Evolutionary conservation across 1,140 invertebrate species (phyloP).

Genomic region (Drosophila albomicans): DNA sequence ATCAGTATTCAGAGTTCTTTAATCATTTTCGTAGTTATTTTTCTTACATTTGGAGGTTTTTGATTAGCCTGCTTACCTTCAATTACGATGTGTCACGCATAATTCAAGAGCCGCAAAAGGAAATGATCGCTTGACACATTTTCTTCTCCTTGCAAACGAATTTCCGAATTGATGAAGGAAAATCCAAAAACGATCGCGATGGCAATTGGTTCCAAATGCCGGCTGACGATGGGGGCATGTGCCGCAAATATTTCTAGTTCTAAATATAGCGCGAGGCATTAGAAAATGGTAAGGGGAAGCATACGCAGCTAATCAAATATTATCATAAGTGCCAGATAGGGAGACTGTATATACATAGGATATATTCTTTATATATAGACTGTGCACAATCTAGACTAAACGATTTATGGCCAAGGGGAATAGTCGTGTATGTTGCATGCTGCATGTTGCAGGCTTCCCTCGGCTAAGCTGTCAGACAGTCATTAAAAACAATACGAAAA

Average conservation of each 20-base stretch:
- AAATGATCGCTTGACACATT: slow-evolving; percentile 51
- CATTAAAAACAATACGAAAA: slow-evolving; percentile 71
- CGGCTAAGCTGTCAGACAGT: slow-evolving; percentile 20
- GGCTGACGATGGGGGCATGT: slow-evolving; percentile 47
- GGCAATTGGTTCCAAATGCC: slow-evolving; percentile 30
- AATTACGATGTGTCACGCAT: slow-evolving; percentile 68
- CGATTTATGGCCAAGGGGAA: slow-evolving; percentile 64
- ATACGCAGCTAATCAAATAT: slow-evolving; percentile 51
- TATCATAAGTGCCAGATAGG: slow-evolving; percentile 44
- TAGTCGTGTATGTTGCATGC: slow-evolving; percentile 5
- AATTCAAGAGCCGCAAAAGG: slow-evolving; percentile 45
- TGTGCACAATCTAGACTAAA: slow-evolving; percentile 56
- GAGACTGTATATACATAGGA: slow-evolving; percentile 32
- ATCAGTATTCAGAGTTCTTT: neutral
- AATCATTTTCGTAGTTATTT: slow-evolving; percentile 8
- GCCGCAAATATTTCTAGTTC: slow-evolving; percentile 61
- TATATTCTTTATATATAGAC: slow-evolving; percentile 22
- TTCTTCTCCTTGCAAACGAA: neutral
- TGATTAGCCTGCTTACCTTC: slow-evolving; percentile 74
- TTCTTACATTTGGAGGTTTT: slow-evolving; percentile 45
- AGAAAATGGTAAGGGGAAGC: slow-evolving; percentile 10
- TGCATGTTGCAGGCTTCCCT: neutral
- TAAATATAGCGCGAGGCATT: slow-evolving; percentile 50
- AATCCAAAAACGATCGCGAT: neutral
- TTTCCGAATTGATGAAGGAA: neutral